Evolutionary conservation across 2,888 invertebrate species (phyloP).

Genomic region (Ctena decussata): DNA sequence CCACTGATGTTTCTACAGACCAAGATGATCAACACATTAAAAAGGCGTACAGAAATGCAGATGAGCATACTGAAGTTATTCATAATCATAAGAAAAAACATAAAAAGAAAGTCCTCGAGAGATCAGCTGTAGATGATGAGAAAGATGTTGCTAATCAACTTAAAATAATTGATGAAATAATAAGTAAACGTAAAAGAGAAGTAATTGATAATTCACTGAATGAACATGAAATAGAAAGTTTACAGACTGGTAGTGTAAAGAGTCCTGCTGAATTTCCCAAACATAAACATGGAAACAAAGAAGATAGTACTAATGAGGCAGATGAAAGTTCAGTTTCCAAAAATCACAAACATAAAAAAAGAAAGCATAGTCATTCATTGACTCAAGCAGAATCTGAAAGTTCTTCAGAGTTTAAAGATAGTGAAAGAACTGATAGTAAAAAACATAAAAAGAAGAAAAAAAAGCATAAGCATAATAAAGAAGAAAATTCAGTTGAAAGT

Average conservation of each 20-base stretch:
- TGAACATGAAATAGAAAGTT: not conserved
- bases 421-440: not conserved
- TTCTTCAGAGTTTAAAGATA: not conserved
- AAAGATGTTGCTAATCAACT: too few relatives aligned
- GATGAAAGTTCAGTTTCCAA: not conserved
- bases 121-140: too few relatives aligned
- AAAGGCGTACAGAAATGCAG: not conserved
- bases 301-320: not conserved
- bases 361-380: not conserved
- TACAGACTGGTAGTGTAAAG: not conserved
- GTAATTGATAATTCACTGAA: not conserved
- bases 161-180: not conserved
- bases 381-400: not conserved
- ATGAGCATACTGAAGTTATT: too few relatives aligned
- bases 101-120: too few relatives aligned
- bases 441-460: constrained; percentile 18
- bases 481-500: constrained; percentile 18
- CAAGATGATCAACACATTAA: not conserved
- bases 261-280: not conserved
- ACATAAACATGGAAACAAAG: not conserved
- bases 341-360: constrained; percentile 15
- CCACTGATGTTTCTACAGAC: too few relatives aligned
- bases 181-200: not conserved
- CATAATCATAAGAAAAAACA: too few relatives aligned
- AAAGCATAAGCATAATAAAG: constrained; percentile 18